These are phyloP conservation scores for Megamerina dolium DNA, from an alignment of 2,888 invertebrate genomes.

Conservation along the genomic window DNA sequence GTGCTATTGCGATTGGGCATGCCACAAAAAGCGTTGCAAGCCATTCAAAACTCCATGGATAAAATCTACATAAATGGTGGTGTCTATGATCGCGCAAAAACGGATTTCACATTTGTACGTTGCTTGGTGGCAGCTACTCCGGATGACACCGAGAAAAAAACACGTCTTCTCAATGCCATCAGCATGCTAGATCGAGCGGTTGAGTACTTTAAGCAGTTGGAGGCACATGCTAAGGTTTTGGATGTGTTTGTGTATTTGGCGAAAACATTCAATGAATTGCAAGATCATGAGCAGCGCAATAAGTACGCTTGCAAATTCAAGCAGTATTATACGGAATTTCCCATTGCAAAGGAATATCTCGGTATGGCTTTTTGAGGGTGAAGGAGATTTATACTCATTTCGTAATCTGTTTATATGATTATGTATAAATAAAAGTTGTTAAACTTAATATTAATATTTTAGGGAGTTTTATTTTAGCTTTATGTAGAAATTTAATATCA, in stretches of 20 bases:
- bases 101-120: conserved; percentile 68
- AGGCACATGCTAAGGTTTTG: conserved; percentile 69
- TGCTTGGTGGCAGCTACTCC: conserved; percentile 63
- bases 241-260: conserved; percentile 56
- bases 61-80: conserved; percentile 75
- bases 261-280: conserved; percentile 68
- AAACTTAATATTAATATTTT: no score
- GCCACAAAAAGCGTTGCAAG: conserved; percentile 66
- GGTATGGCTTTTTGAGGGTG: conserved; percentile 33
- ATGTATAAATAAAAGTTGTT: no score
- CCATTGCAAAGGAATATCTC: conserved; percentile 49
- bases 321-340: conserved; percentile 68
- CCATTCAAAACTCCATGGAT: conserved; percentile 65
- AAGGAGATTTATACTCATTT: no score
- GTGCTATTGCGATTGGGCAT: conserved; percentile 67
- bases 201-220: conserved; percentile 64
- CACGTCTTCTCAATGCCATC: conserved; percentile 30
- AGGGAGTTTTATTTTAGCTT: no score
- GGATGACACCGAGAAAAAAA: conserved; percentile 24
- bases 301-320: conserved; percentile 76
- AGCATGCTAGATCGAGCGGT: conserved; percentile 63
- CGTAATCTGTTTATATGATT: no score
- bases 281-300: conserved; percentile 66
- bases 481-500: no score
- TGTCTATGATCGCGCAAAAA: conserved; percentile 72